Evolutionary conservation across 2,888 invertebrate genomes (phyloP), one percentile per base, ranked within the genome.

Genomic region (Frankliniella intonsa): DNA sequence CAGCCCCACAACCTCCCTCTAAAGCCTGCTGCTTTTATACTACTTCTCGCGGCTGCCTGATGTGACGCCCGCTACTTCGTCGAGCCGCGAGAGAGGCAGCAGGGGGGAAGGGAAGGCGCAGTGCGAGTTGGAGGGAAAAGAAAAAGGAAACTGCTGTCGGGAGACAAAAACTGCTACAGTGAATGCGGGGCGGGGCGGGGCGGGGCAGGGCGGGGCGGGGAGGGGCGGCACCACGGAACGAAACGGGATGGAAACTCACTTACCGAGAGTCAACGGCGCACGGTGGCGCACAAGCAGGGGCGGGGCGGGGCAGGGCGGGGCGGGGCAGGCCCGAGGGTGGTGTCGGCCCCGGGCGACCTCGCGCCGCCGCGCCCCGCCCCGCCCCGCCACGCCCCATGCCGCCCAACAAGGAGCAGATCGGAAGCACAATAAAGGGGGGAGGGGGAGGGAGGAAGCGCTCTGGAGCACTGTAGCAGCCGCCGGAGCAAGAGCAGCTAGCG

Each of bases 171-270:
- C 55, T 55, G 55, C 55, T 19, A 14, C 55, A 55, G 55, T 55
- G 55, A 55, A 55, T 55, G 17, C 17, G 17, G 19, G 55, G 5
- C 55, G 55, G 55, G 55, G 55, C 55, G 55, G 55, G 55, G 55
- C 55, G 17, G 55, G 55, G 55, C 55, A 8, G 55, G 55, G 55
- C 14, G 14, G 14, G 55, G 55, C 14, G 14, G 55, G 55, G 55
- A 1, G 55, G 14, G 14, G 55, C 55, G 55, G 69, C 19, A 3
- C 19, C 65, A 9, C 9, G 65, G n/a, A 22, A 22, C n/a, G 19
- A 22, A 11, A n/a, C n/a, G 69, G 69, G 22, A 69, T 25, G 69
- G 69, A 76, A 76, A 76, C 69, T 76, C 69, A 76, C 69, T 76
- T 76, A 76, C 22, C 69, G 25, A 76, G 69, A 76, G 69, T 76